Evolutionary conservation across 2,797 vertebrate genomes (phyloP).

Genomic region (Enteromius treurensis): DNA sequence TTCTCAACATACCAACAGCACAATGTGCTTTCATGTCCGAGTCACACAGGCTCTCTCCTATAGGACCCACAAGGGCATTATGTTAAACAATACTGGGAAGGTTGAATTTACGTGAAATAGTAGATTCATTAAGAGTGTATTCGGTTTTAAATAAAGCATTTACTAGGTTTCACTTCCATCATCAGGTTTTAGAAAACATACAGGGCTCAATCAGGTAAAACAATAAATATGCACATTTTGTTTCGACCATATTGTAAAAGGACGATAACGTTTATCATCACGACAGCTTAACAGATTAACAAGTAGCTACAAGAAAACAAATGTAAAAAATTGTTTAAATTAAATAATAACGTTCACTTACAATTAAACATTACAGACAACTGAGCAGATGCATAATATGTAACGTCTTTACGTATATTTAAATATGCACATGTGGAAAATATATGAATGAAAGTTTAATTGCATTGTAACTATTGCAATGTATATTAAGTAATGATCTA

Average conservation of each 20-base stretch:
- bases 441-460: not conserved
- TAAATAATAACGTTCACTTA: not conserved
- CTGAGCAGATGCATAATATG: not conserved
- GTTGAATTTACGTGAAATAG: not conserved
- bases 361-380: not conserved
- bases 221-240: not conserved
- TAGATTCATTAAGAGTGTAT: not conserved
- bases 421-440: not conserved
- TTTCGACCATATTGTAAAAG: not conserved
- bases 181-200: not conserved
- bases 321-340: not conserved
- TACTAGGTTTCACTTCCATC: not conserved
- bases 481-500: not conserved
- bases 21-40: slow-evolving; percentile 44
- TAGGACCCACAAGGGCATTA: slow-evolving; percentile 24
- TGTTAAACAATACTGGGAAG: slow-evolving; percentile 14
- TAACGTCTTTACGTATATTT: not conserved
- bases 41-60: slow-evolving; percentile 18
- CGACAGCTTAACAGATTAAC: not conserved
- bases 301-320: not conserved
- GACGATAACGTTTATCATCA: not conserved
- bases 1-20: slow-evolving; percentile 52
- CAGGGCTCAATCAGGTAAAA: not conserved
- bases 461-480: not conserved
- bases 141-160: not conserved